phyloP scores from a whole-genome alignment of 2,113 vertebrate species.

The Strix uralensis region DNA sequence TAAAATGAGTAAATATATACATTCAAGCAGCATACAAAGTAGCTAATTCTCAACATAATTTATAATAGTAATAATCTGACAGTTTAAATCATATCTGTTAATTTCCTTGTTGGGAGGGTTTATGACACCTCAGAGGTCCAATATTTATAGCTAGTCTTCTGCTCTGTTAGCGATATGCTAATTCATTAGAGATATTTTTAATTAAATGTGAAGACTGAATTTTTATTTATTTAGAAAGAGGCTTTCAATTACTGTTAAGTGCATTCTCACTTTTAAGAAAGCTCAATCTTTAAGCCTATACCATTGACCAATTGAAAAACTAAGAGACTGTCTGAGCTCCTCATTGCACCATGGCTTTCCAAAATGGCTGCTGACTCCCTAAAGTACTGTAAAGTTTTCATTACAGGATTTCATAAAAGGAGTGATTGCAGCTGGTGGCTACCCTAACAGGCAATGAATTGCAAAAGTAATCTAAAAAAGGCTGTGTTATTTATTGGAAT shows the following conservation, averaged over 20 bases:
- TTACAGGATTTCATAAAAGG: background rate
- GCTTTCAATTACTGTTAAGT: conserved; percentile 59
- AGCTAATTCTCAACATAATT: conserved; percentile 9
- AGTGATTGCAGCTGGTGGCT: background rate
- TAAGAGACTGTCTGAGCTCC: background rate
- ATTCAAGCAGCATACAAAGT: conserved; percentile 23
- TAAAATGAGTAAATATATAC: background rate
- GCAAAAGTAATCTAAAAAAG: background rate
- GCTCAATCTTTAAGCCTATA: conserved; percentile 37
- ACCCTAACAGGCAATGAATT: background rate
- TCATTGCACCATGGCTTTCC: conserved; percentile 7
- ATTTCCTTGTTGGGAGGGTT: conserved; percentile 48
- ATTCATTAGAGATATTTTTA: conserved; percentile 34
- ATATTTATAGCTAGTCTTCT: conserved; percentile 23
- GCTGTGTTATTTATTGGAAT: background rate
- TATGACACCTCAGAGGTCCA: conserved; percentile 5
- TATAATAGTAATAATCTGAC: conserved; percentile 36
- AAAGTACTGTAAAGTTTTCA: background rate
- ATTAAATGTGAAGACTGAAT: conserved; percentile 38
- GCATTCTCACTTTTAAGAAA: conserved; percentile 44
- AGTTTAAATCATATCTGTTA: conserved; percentile 58
- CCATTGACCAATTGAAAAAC: background rate
- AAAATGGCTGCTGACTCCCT: conserved; percentile 8
- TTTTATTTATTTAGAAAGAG: conserved; percentile 62
- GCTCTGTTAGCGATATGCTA: background rate